Conservation (phyloP, 2,113 vertebrate species). For the Vombatus ursinus region DNA sequence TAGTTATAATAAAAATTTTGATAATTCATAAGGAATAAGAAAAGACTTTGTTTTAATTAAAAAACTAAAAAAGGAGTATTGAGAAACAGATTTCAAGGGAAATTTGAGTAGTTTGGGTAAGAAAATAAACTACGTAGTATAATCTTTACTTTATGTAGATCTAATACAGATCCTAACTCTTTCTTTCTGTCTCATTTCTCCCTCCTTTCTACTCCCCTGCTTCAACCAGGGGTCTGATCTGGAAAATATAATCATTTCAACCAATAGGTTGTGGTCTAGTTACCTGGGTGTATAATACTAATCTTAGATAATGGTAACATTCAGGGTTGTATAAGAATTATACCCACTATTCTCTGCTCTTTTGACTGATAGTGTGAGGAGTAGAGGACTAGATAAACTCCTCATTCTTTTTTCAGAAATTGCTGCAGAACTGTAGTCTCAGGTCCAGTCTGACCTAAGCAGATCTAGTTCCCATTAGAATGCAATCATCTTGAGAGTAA, state of each 20-base stretch:
- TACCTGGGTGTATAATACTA: not conserved
- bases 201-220: not conserved
- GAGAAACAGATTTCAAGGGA: not conserved
- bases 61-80: not conserved
- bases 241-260: not conserved
- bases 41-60: not conserved
- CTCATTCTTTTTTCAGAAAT: not conserved
- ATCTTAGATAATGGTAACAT: not conserved
- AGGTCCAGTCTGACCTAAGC: not conserved
- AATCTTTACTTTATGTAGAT: not conserved
- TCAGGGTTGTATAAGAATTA: not conserved
- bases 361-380: not conserved
- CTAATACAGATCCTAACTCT: not conserved
- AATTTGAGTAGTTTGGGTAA: not conserved
- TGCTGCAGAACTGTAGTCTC: not conserved
- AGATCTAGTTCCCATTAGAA: too few species aligned
- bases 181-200: not conserved
- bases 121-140: not conserved
- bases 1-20: not conserved
- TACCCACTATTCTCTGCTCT: not conserved
- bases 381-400: not conserved
- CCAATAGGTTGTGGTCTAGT: not conserved
- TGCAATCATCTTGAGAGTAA: too few species aligned
- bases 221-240: not conserved
- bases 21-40: not conserved